Conservation (phyloP, 2,113 vertebrate genomes). For the Desmodus rotundus region DNA sequence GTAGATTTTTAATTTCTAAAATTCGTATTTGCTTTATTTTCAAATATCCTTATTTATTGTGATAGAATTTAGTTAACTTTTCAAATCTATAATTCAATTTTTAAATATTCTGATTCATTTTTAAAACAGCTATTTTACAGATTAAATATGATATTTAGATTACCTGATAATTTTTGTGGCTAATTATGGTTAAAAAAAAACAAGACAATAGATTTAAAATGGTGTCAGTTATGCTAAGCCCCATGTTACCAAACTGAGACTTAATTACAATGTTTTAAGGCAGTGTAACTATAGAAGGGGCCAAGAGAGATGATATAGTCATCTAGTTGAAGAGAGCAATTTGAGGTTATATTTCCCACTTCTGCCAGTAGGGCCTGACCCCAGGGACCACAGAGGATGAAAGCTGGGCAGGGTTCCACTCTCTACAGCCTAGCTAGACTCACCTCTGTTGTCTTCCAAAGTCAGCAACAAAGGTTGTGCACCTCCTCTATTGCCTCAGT, state of each 20-base stretch:
- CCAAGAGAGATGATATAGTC: neutral
- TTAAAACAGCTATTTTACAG: neutral
- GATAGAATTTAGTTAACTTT: neutral
- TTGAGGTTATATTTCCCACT: too few species aligned
- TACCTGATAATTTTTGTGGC: neutral
- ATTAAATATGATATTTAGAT: neutral
- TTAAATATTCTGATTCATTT: neutral
- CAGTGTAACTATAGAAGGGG: neutral
- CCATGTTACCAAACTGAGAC: neutral
- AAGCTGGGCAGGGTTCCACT: neutral
- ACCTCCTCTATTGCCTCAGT: neutral
- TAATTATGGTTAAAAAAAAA: neutral
- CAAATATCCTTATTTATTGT: neutral
- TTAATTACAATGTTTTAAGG: neutral
- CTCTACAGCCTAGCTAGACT: too few species aligned
- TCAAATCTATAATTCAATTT: neutral
- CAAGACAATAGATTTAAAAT: neutral
- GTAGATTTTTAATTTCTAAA: neutral
- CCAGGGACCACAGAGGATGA: neutral
- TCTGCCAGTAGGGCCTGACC: neutral
- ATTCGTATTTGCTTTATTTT: neutral
- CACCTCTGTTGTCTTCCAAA: neutral
- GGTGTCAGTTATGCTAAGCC: neutral
- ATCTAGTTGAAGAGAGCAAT: neutral
- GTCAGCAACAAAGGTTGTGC: too few species aligned